These are phyloP conservation scores for Asobara japonica DNA, from an alignment of 1,140 invertebrate species.

Conservation along the genomic window DNA sequence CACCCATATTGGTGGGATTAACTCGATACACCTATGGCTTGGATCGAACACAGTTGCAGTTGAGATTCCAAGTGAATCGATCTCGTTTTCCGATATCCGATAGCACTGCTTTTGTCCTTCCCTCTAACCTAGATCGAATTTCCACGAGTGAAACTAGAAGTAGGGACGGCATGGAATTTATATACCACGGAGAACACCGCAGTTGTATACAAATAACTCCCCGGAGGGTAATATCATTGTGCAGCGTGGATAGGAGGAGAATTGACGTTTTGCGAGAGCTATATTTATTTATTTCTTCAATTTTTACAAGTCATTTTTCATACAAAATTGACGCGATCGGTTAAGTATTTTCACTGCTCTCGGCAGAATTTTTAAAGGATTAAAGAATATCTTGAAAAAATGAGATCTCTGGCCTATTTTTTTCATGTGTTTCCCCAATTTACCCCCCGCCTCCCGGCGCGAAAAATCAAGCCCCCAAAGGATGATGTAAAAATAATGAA, in stretches of 20 bases:
- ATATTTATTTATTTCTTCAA: slow-evolving; percentile 10
- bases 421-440: too few species aligned
- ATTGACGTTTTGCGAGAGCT: background rate
- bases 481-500: too few species aligned
- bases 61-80: slow-evolving; percentile 36
- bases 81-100: slow-evolving; percentile 21
- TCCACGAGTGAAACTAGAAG: slow-evolving; percentile 1
- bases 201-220: background rate
- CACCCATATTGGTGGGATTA: background rate
- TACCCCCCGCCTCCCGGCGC: too few species aligned
- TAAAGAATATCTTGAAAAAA: too few species aligned
- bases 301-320: too few species aligned
- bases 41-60: background rate
- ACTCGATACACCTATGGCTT: background rate
- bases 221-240: background rate
- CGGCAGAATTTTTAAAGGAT: too few species aligned
- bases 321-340: too few species aligned
- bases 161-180: background rate
- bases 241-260: background rate
- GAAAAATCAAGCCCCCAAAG: too few species aligned
- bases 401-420: too few species aligned
- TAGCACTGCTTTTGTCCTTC: slow-evolving; percentile 12
- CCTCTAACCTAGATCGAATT: slow-evolving; percentile 21
- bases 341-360: too few species aligned
- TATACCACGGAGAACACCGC: background rate